Percentiles rank a stretch among this genome's conserved stretches.
Evolutionary conservation across 2,888 invertebrate genomes (phyloP).

Genomic region (Meta bourneti): DNA sequence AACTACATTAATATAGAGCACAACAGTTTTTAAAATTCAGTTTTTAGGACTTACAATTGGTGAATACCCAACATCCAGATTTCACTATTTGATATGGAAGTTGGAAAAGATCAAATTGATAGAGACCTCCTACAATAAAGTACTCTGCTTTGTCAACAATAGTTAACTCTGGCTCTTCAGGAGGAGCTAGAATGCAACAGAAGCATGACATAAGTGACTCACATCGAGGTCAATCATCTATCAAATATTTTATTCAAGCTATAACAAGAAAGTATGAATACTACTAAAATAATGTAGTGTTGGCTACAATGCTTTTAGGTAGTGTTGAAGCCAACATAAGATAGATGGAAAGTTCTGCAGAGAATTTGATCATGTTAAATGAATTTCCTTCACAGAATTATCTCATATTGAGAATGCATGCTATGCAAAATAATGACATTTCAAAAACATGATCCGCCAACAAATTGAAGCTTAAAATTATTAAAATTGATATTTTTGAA

Average conservation of each 20-base stretch:
- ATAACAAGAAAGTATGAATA: background rate
- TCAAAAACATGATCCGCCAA: too few relatives aligned
- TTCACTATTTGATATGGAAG: constrained; percentile 70
- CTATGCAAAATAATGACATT: too few relatives aligned
- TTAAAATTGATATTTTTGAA: too few relatives aligned
- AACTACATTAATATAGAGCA: too few relatives aligned
- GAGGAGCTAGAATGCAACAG: constrained; percentile 41
- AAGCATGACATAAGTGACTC: background rate
- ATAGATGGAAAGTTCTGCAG: background rate
- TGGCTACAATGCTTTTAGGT: too few relatives aligned
- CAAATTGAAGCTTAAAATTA: too few relatives aligned
- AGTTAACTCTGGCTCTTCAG: constrained; percentile 61
- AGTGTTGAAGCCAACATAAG: background rate
- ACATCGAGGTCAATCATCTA: background rate
- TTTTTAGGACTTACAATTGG: constrained; percentile 50
- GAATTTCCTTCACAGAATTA: too few relatives aligned
- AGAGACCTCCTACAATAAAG: constrained; percentile 69
- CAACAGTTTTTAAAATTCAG: background rate
- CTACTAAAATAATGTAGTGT: background rate
- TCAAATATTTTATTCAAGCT: background rate
- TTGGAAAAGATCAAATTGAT: constrained; percentile 68
- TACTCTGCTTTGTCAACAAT: constrained; percentile 62
- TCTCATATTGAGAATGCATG: background rate
- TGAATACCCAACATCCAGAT: constrained; percentile 68
- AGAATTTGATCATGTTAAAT: too few relatives aligned